Conservation (phyloP, 2,888 invertebrate genomes). For the Drosophila subquinaria region DNA sequence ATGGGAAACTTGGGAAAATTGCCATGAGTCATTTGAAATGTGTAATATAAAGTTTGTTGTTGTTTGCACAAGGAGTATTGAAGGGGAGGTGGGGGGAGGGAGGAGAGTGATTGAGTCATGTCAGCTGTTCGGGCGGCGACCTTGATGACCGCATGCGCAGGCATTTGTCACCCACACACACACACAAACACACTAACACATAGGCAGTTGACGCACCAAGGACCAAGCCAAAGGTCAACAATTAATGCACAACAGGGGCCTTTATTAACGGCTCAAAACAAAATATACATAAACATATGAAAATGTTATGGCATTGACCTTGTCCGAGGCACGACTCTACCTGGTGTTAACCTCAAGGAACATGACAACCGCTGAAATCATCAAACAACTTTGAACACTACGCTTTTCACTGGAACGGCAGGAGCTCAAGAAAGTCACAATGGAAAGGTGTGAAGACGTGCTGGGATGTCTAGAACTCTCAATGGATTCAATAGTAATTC, state of each 20-base stretch:
- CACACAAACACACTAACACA: conserved; percentile 16
- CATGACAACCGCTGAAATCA: conserved; percentile 14
- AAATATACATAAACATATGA: not conserved
- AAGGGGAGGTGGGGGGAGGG: not conserved
- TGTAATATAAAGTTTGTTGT: conserved; percentile 31
- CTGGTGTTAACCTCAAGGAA: conserved; percentile 31
- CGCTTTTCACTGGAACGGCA: conserved; percentile 12
- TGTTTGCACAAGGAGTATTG: conserved; percentile 7
- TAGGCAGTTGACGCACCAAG: conserved; percentile 37
- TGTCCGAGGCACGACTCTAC: conserved; percentile 29
- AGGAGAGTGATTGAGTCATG: conserved; percentile 50
- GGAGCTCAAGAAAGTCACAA: not conserved
- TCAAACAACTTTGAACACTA: not conserved
- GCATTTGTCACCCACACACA: conserved; percentile 42
- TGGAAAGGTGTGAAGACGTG: conserved; percentile 7
- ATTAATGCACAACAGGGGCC: conserved; percentile 36
- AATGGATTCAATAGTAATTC: not conserved
- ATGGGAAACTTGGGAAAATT: not conserved
- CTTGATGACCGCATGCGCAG: conserved; percentile 77
- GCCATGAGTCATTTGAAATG: conserved; percentile 25
- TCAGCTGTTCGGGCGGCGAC: conserved; percentile 63
- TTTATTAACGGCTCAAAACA: conserved; percentile 28
- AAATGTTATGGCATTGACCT: conserved; percentile 34
- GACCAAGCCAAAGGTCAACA: conserved; percentile 46
- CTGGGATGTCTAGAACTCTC: not conserved